These are phyloP conservation scores for Yponomeuta malinellus DNA, from an alignment of 2,888 invertebrate genomes.

Conservation along the genomic window DNA sequence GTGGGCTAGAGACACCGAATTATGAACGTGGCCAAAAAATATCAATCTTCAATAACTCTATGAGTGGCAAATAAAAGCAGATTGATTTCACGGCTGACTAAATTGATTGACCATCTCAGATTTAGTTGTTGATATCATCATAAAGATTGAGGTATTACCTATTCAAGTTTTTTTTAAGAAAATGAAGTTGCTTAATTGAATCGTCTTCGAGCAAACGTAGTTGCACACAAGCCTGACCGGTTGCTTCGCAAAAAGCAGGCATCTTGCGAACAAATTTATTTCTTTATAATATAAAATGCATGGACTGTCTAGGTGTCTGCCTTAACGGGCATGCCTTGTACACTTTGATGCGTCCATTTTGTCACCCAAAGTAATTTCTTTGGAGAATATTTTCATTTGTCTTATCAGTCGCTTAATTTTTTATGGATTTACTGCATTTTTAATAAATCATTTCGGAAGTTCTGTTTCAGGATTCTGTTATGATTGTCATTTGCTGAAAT, in stretches of 20 bases:
- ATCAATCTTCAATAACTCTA: not conserved
- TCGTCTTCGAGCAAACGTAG: constrained; percentile 1
- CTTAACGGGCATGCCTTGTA: constrained; percentile 8
- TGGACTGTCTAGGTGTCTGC: constrained; percentile 14
- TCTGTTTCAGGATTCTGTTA: not conserved
- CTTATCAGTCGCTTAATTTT: no score
- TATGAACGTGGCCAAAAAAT: not conserved
- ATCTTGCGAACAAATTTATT: constrained; percentile 30
- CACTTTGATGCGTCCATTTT: not conserved
- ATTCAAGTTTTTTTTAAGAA: not conserved
- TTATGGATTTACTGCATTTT: no score
- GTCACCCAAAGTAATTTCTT: not conserved
- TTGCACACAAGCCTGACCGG: constrained; percentile 14
- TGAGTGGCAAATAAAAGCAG: no score
- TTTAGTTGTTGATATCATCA: not conserved
- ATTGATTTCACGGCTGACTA: no score
- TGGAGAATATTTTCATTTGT: no score
- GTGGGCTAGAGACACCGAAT: no score
- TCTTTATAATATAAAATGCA: constrained; percentile 24
- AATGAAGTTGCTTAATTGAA: not conserved
- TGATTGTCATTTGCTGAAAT: constrained; percentile 29
- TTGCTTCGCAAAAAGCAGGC: constrained; percentile 24
- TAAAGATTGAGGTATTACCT: not conserved
- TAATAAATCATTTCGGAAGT: not conserved
- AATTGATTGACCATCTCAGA: not conserved